These are phyloP conservation scores for Eutrigla gurnardus DNA, from an alignment of 2,797 vertebrate species.

Conservation along the genomic window DNA sequence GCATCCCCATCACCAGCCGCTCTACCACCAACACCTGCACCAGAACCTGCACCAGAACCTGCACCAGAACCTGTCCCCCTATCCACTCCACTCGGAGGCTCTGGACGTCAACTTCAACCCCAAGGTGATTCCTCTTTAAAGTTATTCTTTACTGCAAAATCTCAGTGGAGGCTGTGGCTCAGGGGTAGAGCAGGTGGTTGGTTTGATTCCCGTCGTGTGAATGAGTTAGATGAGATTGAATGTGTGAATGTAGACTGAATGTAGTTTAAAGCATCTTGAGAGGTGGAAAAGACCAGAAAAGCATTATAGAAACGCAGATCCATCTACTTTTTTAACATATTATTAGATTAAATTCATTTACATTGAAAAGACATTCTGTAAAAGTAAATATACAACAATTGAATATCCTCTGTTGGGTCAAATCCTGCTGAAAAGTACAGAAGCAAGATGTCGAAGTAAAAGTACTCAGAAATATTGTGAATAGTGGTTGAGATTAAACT, in stretches of 20 bases:
- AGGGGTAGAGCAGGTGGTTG: too few species aligned
- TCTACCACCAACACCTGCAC: constrained; percentile 67
- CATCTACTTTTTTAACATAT: not conserved
- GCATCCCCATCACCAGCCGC: constrained; percentile 65
- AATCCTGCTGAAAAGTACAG: not conserved
- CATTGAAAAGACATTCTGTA: not conserved
- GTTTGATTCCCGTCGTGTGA: too few species aligned
- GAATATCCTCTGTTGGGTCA: not conserved
- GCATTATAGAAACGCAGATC: too few species aligned
- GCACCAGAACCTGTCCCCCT: constrained; percentile 68
- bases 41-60: constrained; percentile 70
- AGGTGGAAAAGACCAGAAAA: too few species aligned
- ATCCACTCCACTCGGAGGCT: constrained; percentile 73
- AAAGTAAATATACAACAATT: not conserved
- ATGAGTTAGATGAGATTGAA: too few species aligned
- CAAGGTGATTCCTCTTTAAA: constrained; percentile 69
- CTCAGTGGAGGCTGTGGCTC: too few species aligned
- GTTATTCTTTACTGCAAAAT: not conserved
- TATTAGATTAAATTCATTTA: not conserved
- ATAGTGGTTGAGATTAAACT: not conserved
- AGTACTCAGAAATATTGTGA: not conserved
- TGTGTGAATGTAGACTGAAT: too few species aligned
- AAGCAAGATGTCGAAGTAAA: not conserved
- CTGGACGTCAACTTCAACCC: constrained; percentile 97
- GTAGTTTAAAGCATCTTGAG: too few species aligned